phyloP scores from a whole-genome alignment of 2,888 invertebrate genomes.

The Andrena chrysosceles region DNA sequence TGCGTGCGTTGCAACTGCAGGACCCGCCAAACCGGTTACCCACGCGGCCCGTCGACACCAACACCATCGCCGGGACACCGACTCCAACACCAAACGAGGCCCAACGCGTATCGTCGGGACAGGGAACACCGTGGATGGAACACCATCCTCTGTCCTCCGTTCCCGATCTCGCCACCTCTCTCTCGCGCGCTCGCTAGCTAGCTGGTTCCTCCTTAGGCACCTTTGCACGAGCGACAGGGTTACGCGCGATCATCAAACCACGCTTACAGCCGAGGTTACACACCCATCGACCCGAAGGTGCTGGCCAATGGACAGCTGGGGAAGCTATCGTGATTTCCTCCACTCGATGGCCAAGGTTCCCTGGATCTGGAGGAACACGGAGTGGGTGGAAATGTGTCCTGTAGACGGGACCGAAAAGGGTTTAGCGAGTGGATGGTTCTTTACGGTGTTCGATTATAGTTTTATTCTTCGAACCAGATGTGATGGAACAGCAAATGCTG shows the following conservation, averaged over 20 bases:
- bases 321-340: constrained; percentile 67
- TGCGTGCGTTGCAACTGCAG: constrained; percentile 79
- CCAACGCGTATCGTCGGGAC: constrained; percentile 69
- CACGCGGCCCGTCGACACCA: constrained; percentile 80
- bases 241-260: constrained; percentile 77
- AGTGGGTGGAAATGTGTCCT: not conserved
- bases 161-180: constrained; percentile 50
- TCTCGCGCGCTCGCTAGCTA: constrained; percentile 23
- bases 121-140: constrained; percentile 72
- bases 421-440: not conserved
- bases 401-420: not conserved
- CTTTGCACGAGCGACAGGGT: constrained; percentile 71
- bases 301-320: constrained; percentile 70
- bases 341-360: constrained; percentile 22
- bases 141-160: constrained; percentile 71
- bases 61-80: constrained; percentile 71
- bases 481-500: not conserved
- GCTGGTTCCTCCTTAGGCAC: constrained; percentile 39
- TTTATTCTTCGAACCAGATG: no score
- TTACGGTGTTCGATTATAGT: no score
- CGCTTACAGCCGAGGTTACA: constrained; percentile 77
- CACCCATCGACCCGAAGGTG: constrained; percentile 77
- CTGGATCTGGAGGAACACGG: constrained; percentile 3
- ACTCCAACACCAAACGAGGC: constrained; percentile 77
- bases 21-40: constrained; percentile 84